These are phyloP conservation scores for Percopsis omiscomaycus DNA, from an alignment of 2,797 vertebrate species.

Conservation along the genomic window DNA sequence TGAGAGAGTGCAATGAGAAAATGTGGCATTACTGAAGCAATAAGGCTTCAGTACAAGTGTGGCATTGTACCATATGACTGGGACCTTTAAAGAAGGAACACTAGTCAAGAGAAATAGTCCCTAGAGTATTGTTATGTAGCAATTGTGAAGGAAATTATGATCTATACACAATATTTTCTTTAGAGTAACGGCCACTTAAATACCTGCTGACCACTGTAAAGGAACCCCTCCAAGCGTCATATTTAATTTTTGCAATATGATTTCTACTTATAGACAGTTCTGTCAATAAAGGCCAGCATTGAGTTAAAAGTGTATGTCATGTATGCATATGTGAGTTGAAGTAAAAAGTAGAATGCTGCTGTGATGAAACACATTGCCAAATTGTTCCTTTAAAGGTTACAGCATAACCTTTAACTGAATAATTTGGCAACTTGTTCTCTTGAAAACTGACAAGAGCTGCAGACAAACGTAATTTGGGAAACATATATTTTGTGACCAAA, in stretches of 20 bases:
- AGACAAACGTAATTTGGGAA: too few relatives aligned
- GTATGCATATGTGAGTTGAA: constrained; percentile 48
- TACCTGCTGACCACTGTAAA: constrained; percentile 49
- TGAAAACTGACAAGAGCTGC: too few relatives aligned
- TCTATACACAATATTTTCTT: too few relatives aligned
- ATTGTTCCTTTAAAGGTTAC: too few relatives aligned
- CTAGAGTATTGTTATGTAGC: constrained; percentile 10
- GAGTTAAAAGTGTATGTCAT: constrained; percentile 39
- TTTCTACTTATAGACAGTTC: constrained; percentile 33
- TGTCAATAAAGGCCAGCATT: constrained; percentile 41
- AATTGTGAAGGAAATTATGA: background rate
- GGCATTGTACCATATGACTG: constrained; percentile 16
- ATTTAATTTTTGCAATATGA: constrained; percentile 41
- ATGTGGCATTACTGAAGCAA: constrained; percentile 40
- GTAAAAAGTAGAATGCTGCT: constrained; percentile 43
- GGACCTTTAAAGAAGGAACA: too few relatives aligned
- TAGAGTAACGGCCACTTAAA: constrained; percentile 1
- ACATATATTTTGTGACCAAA: too few relatives aligned
- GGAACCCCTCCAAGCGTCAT: constrained; percentile 20
- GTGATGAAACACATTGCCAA: background rate
- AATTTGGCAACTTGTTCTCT: too few relatives aligned
- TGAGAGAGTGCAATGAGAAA: constrained; percentile 60
- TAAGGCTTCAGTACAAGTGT: constrained; percentile 33
- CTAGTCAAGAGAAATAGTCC: too few relatives aligned
- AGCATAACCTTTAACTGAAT: too few relatives aligned